Percentiles rank a stretch among this genome's conserved stretches.
Conservation (phyloP, 2,888 invertebrate genomes). For the Mantis religiosa region DNA sequence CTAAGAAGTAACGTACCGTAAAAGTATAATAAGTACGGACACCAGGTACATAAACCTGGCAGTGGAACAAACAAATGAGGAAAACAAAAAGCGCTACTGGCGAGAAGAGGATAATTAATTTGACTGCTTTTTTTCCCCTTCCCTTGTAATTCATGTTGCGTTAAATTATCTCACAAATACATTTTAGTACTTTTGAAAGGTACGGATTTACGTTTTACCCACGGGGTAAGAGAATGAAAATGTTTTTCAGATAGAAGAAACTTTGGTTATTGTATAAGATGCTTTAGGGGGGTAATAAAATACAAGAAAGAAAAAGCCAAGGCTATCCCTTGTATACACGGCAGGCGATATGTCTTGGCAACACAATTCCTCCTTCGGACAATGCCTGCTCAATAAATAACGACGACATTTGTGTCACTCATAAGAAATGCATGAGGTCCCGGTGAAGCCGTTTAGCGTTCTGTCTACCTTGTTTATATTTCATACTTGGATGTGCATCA, state of each 20-base stretch:
- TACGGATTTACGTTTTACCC: not conserved
- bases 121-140: too few relatives aligned
- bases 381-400: slow-evolving; percentile 10
- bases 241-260: not conserved
- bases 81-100: too few relatives aligned
- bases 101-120: too few relatives aligned
- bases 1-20: too few relatives aligned
- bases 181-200: not conserved
- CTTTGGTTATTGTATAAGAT: not conserved
- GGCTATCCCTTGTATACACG: not conserved
- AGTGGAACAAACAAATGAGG: too few relatives aligned
- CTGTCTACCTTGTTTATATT: not conserved
- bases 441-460: not conserved
- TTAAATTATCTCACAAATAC: not conserved
- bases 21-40: too few relatives aligned
- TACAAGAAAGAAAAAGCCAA: not conserved
- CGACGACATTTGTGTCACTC: not conserved
- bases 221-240: not conserved
- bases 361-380: not conserved
- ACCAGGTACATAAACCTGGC: too few relatives aligned
- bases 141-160: not conserved
- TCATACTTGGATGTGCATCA: not conserved
- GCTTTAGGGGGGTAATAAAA: not conserved
- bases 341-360: not conserved
- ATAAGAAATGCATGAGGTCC: not conserved